Percentiles rank a stretch among this genome's conserved stretches.
Evolutionary conservation across 2,113 vertebrate genomes (phyloP).

Genomic region (Otolemur garnettii): DNA sequence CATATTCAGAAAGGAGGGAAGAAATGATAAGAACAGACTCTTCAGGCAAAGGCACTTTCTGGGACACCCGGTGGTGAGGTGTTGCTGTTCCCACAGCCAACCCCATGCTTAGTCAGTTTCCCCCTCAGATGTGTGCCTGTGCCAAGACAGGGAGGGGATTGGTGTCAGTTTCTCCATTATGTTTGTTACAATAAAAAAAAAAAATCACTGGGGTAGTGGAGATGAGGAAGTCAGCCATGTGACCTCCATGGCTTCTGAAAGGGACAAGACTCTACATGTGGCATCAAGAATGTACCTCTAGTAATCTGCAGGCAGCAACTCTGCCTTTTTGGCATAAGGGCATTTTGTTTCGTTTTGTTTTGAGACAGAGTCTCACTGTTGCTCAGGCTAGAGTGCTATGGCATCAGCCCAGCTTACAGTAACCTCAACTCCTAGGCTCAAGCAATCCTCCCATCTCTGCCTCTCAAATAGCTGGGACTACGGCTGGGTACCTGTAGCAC

Average conservation of each 20-base stretch:
- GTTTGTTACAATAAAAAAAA: neutral
- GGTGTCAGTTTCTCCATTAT: neutral
- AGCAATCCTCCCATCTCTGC: no score
- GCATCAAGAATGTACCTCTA: neutral
- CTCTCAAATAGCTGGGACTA: no score
- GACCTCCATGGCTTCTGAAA: neutral
- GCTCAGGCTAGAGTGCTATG: no score
- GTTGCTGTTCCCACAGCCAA: neutral
- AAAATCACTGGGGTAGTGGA: no score
- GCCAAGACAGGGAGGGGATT: neutral
- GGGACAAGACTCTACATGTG: no score
- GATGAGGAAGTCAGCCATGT: neutral
- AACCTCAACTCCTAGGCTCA: no score
- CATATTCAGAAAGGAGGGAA: no score
- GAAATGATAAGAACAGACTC: neutral
- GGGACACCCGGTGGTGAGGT: accelerated
- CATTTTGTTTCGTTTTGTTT: no score
- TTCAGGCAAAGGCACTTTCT: neutral
- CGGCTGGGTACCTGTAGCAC: no score
- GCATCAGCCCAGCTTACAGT: no score
- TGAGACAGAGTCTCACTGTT: no score
- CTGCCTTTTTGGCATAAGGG: neutral
- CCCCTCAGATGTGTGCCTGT: neutral
- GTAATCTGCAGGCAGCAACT: neutral
- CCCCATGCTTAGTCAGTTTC: neutral